Base-by-base conservation (phyloP, 1,140 invertebrate genomes). In the Drosophila carrolli region DNA sequence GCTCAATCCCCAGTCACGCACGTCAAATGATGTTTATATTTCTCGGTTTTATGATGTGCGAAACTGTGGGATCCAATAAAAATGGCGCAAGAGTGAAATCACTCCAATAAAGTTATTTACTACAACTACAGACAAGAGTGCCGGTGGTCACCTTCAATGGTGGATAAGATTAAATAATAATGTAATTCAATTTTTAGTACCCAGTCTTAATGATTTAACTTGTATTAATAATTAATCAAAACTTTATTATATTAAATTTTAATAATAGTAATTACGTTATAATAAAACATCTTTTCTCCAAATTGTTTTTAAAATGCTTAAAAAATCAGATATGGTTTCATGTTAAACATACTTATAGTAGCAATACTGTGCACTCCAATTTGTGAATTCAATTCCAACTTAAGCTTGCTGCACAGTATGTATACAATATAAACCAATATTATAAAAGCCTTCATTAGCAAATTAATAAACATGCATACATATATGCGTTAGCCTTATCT, bases 1-100 rank as follows among this genome's bases (percentile, higher is more conserved):
- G 50, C 63, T 72, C n/a, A 46, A 77, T 40, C 46, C 14, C 32
- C 53, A 86, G 63, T 86, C 78, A 85, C 83, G 82, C 78, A 81
- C 54, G 23, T 59, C 35, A 66, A 75, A 81, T 70, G 40, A 60
- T 75, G 54, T 54, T 47, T 75, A 32, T 44, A 55, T 65, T 57
- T 65, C 32, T 53, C 23, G 48, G 9, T 11, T 85, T 85, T 85
- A 86, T 57, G 65, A 86, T 65, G 72, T 79, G 78, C 53, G 66
- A 80, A 71, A 16, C 44, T 68, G 55, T n/a, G 54, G 60, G 54
- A 55, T 75, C 14, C 14, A 13, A 38, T 59, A 47, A 61, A 50
- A 75, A 35, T 60, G 53, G 47, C 35, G 47, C 75, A 75, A 83
- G 61, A 78, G 67, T 81, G 61, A 81, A 75, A 81, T 75, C 63